Evolutionary conservation across 2,888 invertebrate species (phyloP).

Genomic region (Fabriciana adippe): DNA sequence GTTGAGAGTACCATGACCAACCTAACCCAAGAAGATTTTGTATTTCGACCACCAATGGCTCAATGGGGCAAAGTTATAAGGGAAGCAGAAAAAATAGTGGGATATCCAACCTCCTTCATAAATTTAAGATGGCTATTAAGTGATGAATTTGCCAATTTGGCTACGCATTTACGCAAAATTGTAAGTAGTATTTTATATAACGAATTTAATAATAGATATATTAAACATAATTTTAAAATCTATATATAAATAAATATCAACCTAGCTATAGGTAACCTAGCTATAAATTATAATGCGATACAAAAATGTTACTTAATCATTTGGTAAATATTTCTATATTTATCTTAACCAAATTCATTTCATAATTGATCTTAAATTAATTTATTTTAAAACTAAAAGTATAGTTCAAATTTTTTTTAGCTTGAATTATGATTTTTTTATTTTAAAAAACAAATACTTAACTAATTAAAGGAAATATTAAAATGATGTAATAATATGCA

Average conservation of each 20-base stretch:
- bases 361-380: no score
- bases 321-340: no score
- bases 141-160: slow-evolving; percentile 84
- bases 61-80: slow-evolving; percentile 75
- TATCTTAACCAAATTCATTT: no score
- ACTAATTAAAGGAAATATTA: background rate
- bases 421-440: background rate
- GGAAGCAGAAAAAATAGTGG: slow-evolving; percentile 79
- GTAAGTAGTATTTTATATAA: slow-evolving; percentile 56
- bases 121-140: slow-evolving; percentile 83
- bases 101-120: slow-evolving; percentile 83
- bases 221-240: no score
- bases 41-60: slow-evolving; percentile 70
- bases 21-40: slow-evolving; percentile 70
- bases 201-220: no score
- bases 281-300: no score
- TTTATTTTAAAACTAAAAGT: no score
- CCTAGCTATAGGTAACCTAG: no score
- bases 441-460: background rate
- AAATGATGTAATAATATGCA: background rate
- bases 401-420: background rate
- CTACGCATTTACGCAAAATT: slow-evolving; percentile 78
- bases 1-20: slow-evolving; percentile 70
- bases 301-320: no score
- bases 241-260: no score